Percentiles rank a stretch among this genome's conserved stretches.
These are phyloP conservation scores for Odontocerum albicorne DNA, from an alignment of 2,888 invertebrate genomes.

Conservation along the genomic window DNA sequence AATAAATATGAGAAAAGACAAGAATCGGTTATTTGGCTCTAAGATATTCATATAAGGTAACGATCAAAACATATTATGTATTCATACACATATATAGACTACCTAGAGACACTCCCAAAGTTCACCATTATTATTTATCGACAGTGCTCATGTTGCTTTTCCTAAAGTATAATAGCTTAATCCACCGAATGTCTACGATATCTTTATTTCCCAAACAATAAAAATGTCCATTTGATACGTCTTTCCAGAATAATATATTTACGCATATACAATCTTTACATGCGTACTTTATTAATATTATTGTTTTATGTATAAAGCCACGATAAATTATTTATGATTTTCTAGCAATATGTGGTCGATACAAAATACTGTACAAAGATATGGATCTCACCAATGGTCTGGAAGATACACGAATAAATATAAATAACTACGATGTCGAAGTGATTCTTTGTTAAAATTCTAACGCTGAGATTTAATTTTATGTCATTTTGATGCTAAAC, in stretches of 20 bases:
- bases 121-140: no score
- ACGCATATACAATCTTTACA: background rate
- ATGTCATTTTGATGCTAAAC: constrained; percentile 25
- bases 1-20: no score
- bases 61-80: no score
- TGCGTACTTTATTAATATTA: constrained; percentile 3
- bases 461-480: constrained; percentile 22
- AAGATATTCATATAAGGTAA: no score
- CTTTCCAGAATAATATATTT: constrained; percentile 5
- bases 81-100: no score
- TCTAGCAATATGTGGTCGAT: constrained; percentile 1
- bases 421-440: constrained; percentile 19
- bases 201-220: constrained; percentile 11
- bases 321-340: constrained; percentile 15
- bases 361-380: constrained; percentile 6
- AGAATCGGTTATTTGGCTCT: no score
- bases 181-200: constrained; percentile 5
- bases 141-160: no score
- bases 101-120: no score
- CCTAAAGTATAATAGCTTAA: constrained; percentile 12
- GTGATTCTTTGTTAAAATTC: constrained; percentile 28
- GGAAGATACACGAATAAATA: constrained; percentile 13
- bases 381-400: constrained; percentile 5
- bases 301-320: constrained; percentile 17
- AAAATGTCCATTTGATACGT: constrained; percentile 7